phyloP scores from a whole-genome alignment of 2,888 invertebrate species.

The Disparrhopalites patrizii region DNA sequence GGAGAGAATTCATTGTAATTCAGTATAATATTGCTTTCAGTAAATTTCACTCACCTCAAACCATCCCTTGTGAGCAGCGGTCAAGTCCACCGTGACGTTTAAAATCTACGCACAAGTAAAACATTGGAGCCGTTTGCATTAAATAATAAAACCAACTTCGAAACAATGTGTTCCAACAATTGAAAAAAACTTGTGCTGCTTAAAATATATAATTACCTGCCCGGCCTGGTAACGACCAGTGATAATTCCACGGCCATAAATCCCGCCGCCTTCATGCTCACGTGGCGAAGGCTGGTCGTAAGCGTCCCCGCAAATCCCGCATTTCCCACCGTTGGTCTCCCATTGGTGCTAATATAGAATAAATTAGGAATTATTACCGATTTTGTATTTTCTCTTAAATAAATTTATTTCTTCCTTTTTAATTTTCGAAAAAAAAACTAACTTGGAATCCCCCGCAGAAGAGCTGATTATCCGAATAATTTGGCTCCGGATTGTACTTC shows the following conservation, averaged over 20 bases:
- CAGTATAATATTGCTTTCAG: no score
- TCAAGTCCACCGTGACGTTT: conserved; percentile 34
- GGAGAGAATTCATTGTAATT: no score
- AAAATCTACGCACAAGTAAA: background rate
- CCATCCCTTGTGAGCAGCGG: conserved; percentile 38
- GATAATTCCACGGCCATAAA: conserved; percentile 49
- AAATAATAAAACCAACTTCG: background rate
- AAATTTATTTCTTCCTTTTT: no score
- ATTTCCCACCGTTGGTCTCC: conserved; percentile 50
- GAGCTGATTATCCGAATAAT: conserved; percentile 25
- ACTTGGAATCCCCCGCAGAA: conserved; percentile 33
- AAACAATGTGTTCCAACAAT: background rate
- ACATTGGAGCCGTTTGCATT: no score
- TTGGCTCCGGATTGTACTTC: conserved; percentile 25
- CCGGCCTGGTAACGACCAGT: conserved; percentile 44
- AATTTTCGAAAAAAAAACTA: background rate
- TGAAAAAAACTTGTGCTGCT: background rate
- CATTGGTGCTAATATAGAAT: conserved; percentile 15
- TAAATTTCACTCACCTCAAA: conserved; percentile 16
- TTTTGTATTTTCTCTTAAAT: no score
- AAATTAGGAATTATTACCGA: background rate
- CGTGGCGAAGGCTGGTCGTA: conserved; percentile 49
- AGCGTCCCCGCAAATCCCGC: conserved; percentile 54
- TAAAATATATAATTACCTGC: no score
- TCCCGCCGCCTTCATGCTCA: conserved; percentile 50